phyloP scores from a whole-genome alignment of 2,113 vertebrate genomes.

The Brachionichthys hirsutus region DNA sequence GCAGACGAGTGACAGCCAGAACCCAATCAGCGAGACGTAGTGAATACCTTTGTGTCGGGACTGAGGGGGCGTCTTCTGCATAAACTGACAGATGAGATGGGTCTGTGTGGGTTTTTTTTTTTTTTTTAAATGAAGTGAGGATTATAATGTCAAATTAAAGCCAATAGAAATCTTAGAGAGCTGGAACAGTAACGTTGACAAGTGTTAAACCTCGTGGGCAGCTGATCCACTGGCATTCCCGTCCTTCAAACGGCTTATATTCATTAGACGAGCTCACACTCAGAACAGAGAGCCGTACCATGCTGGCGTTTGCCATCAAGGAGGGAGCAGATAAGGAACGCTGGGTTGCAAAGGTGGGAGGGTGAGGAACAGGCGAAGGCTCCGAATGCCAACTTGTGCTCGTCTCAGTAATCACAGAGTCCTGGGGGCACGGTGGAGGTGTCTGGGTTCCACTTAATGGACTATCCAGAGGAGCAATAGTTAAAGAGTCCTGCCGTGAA shows the following conservation, averaged over 20 bases:
- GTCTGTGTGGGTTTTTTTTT: background rate
- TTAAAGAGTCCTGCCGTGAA: background rate
- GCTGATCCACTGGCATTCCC: slow-evolving; percentile 7
- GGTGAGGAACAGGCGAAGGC: slow-evolving; percentile 72
- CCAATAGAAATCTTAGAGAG: slow-evolving; percentile 1
- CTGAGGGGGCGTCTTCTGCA: slow-evolving; percentile 9
- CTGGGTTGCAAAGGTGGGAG: slow-evolving; percentile 79
- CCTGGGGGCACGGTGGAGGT: background rate
- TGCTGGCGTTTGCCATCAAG: slow-evolving; percentile 60
- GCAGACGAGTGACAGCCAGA: slow-evolving; percentile 2
- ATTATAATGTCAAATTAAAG: slow-evolving; percentile 18
- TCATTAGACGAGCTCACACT: slow-evolving; percentile 17
- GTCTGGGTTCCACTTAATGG: slow-evolving; percentile 8
- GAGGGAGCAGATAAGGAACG: slow-evolving; percentile 77
- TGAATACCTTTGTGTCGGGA: slow-evolving; percentile 35
- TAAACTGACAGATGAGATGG: slow-evolving; percentile 35
- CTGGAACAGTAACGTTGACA: slow-evolving; percentile 5
- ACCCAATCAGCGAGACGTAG: slow-evolving; percentile 19
- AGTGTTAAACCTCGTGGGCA: slow-evolving; percentile 4
- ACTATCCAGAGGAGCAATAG: background rate
- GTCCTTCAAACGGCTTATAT: slow-evolving; percentile 5
- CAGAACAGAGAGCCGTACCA: slow-evolving; percentile 66
- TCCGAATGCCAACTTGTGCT: slow-evolving; percentile 3
- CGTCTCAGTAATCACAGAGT: slow-evolving; percentile 6
- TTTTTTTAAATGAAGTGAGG: background rate